phyloP scores from a whole-genome alignment of 2,113 vertebrate genomes.

The Grus americana region DNA sequence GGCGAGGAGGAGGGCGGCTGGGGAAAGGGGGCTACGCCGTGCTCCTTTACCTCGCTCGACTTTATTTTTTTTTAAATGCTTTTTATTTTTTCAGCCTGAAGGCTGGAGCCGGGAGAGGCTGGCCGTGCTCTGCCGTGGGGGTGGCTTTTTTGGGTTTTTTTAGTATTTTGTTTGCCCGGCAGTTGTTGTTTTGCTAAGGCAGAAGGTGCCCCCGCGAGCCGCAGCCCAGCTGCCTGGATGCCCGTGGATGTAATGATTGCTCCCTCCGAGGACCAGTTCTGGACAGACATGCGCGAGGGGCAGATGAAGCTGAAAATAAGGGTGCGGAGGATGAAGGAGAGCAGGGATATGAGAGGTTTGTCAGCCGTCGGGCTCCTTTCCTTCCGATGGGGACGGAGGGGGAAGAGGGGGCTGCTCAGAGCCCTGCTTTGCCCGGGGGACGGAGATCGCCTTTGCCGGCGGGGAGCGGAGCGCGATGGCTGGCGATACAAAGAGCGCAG shows the following conservation, averaged over 20 bases:
- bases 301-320: conserved; percentile 93
- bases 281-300: conserved; percentile 81
- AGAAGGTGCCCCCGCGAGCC: conserved; percentile 23
- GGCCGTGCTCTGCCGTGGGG: not conserved
- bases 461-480: not conserved
- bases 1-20: conserved; percentile 13
- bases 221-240: conserved; percentile 73
- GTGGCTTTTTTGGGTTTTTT: not conserved
- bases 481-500: not conserved
- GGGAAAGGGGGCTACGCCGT: not conserved
- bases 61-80: not conserved
- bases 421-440: not conserved
- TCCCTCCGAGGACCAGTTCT: conserved; percentile 83
- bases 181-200: conserved; percentile 41
- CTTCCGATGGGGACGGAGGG: not conserved
- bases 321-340: conserved; percentile 89
- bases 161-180: not conserved
- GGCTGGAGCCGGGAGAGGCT: not conserved
- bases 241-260: conserved; percentile 85
- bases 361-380: conserved; percentile 51
- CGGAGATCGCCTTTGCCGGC: not conserved
- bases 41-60: conserved; percentile 19
- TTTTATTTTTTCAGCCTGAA: not conserved
- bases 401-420: not conserved
- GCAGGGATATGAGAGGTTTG: conserved; percentile 88